phyloP scores from a whole-genome alignment of 2,888 invertebrate species.

The Lasioglossum pauxillum region DNA sequence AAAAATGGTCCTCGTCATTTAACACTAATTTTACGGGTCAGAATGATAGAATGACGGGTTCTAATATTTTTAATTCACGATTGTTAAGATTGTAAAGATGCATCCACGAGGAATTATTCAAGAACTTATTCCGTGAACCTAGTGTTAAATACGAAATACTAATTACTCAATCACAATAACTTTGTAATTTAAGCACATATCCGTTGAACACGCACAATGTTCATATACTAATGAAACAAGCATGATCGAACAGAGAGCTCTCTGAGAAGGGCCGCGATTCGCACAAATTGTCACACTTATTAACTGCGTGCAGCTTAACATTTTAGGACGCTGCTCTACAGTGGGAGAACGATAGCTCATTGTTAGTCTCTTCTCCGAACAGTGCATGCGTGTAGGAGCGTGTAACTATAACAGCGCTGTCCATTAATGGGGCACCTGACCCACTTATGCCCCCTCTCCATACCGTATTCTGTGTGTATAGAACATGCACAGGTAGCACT shows the following conservation, averaged over 20 bases:
- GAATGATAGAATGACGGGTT: no score
- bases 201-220: not conserved
- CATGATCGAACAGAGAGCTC: not conserved
- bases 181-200: not conserved
- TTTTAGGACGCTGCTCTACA: not conserved
- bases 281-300: not conserved
- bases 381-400: not conserved
- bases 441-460: slow-evolving; percentile 1
- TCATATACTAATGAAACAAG: not conserved
- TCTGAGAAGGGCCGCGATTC: not conserved
- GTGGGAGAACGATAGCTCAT: not conserved
- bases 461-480: slow-evolving; percentile 1
- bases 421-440: not conserved
- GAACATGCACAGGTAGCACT: not conserved
- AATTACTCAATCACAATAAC: not conserved
- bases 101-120: no score
- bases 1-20: not conserved
- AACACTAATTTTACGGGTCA: no score
- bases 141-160: no score
- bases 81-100: no score
- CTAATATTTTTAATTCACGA: no score
- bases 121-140: no score
- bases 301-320: not conserved
- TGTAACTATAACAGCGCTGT: not conserved
- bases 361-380: not conserved